A percentile compares a stretch with the other conserved stretches of the same genome.
Conservation (phyloP, 2,888 invertebrate genomes). For the Pseudococcus viburni region DNA sequence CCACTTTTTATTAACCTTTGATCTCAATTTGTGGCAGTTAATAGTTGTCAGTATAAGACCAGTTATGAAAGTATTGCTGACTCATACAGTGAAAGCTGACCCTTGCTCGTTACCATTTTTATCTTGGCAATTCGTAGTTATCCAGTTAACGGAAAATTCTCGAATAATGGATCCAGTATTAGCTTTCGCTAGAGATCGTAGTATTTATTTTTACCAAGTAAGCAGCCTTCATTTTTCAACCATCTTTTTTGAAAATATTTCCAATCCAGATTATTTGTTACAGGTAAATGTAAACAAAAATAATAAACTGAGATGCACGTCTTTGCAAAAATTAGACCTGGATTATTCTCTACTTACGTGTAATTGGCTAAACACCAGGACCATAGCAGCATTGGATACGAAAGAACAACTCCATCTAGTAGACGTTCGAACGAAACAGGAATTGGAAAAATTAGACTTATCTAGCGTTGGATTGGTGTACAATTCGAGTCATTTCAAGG, state of each 20-base stretch:
- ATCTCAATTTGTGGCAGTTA: slow-evolving; percentile 72
- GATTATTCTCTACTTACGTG: slow-evolving; percentile 82
- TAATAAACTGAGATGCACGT: slow-evolving; percentile 76
- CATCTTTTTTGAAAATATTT: not conserved
- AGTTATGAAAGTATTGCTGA: slow-evolving; percentile 83
- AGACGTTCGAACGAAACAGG: slow-evolving; percentile 90
- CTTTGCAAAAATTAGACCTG: slow-evolving; percentile 81
- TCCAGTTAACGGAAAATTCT: slow-evolving; percentile 80
- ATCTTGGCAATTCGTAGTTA: slow-evolving; percentile 92
- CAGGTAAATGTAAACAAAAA: slow-evolving; percentile 74
- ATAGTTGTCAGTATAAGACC: slow-evolving; percentile 86
- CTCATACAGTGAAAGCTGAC: slow-evolving; percentile 80
- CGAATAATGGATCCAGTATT: slow-evolving; percentile 87
- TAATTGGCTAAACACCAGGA: slow-evolving; percentile 87
- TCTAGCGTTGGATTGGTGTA: slow-evolving; percentile 87
- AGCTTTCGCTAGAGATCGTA: slow-evolving; percentile 88
- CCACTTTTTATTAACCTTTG: not conserved
- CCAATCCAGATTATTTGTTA: slow-evolving; percentile 66
- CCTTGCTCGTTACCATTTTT: slow-evolving; percentile 88
- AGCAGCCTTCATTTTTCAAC: slow-evolving; percentile 68
- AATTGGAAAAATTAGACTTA: slow-evolving; percentile 86
- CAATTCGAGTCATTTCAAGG: slow-evolving; percentile 90
- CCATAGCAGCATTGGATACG: slow-evolving; percentile 87
- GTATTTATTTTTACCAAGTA: slow-evolving; percentile 89
- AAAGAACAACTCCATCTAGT: slow-evolving; percentile 88